phyloP scores from a whole-genome alignment of 2,888 invertebrate species.

The Anodontia alba region DNA sequence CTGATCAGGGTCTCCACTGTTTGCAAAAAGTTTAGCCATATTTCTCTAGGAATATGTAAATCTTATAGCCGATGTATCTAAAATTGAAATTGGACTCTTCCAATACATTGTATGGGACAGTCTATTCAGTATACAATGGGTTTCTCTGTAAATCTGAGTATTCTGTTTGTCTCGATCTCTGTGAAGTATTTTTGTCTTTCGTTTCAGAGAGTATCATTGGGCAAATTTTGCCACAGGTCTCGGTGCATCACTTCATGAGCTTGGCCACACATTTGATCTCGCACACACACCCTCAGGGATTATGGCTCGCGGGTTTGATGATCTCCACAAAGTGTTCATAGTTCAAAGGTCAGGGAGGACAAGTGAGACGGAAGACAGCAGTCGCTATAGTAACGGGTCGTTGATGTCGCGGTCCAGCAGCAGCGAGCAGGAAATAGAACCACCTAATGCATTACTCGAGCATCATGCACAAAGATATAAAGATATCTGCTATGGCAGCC shows the following conservation, averaged over 20 bases:
- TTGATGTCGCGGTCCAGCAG: slow-evolving; percentile 62
- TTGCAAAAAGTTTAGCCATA: too few species aligned
- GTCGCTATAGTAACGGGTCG: slow-evolving; percentile 48
- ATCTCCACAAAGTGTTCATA: slow-evolving; percentile 82
- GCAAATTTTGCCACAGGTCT: slow-evolving; percentile 96
- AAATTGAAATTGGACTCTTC: too few species aligned
- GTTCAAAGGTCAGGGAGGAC: slow-evolving; percentile 71
- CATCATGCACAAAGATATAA: slow-evolving; percentile 58
- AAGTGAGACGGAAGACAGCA: slow-evolving; percentile 36
- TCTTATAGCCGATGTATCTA: too few species aligned
- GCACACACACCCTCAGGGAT: slow-evolving; percentile 96
- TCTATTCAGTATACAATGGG: too few species aligned
- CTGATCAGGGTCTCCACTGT: too few species aligned
- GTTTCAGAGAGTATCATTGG: slow-evolving; percentile 90
- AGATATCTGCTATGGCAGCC: slow-evolving; percentile 78
- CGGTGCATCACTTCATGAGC: slow-evolving; percentile 96
- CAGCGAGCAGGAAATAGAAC: slow-evolving; percentile 42
- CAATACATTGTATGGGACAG: too few species aligned
- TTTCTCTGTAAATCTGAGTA: too few species aligned
- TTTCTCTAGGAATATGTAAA: too few species aligned
- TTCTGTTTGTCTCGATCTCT: too few species aligned
- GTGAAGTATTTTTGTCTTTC: too few species aligned
- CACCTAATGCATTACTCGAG: slow-evolving; percentile 23
- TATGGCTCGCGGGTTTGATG: slow-evolving; percentile 89
- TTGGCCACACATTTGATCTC: slow-evolving; percentile 97